These are phyloP conservation scores for Netelia fuscicornis DNA, from an alignment of 2,888 invertebrate genomes.

Conservation along the genomic window DNA sequence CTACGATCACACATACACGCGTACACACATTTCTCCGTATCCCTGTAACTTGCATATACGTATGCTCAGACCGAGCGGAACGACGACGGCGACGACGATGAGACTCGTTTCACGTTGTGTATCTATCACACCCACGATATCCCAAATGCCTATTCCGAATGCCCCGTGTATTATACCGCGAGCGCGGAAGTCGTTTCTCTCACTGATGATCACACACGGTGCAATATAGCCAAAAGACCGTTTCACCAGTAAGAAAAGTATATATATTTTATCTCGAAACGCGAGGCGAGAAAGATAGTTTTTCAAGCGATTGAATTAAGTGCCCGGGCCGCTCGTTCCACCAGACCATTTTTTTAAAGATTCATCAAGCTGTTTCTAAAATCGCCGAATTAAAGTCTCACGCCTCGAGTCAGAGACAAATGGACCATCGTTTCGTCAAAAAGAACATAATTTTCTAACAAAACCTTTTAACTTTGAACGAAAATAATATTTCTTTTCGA, in stretches of 20 bases:
- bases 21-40: conserved; percentile 34
- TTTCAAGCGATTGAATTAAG: conserved; percentile 56
- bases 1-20: conserved; percentile 63
- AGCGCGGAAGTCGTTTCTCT: conserved; percentile 68
- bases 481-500: no score
- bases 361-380: background rate
- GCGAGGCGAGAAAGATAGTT: conserved; percentile 38
- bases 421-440: no score
- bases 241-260: conserved; percentile 37
- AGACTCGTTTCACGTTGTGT: conserved; percentile 56
- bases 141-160: conserved; percentile 68
- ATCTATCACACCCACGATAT: conserved; percentile 69
- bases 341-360: conserved; percentile 7
- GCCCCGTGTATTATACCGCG: conserved; percentile 39
- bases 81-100: conserved; percentile 38
- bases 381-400: background rate
- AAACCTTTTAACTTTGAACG: no score
- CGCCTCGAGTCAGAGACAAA: no score
- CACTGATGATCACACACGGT: conserved; percentile 64
- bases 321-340: conserved; percentile 35
- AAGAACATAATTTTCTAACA: no score
- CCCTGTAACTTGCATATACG: conserved; percentile 23
- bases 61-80: conserved; percentile 1
- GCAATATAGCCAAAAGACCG: conserved; percentile 20
- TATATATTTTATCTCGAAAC: conserved; percentile 44